phyloP scores from a whole-genome alignment of 2,113 vertebrate genomes.

The Fregetta grallaria region DNA sequence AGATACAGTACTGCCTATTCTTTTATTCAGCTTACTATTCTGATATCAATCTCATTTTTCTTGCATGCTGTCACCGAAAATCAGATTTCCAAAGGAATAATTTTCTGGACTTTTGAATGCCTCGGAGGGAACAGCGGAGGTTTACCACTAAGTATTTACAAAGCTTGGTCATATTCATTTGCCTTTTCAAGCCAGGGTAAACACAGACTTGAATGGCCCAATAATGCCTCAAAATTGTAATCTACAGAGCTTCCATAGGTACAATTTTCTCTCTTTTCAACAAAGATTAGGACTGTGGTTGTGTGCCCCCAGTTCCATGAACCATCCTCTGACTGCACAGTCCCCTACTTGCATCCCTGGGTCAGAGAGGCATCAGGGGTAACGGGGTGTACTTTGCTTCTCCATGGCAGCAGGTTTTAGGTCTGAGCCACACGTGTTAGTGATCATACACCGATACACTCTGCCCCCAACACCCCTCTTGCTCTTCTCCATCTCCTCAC shows the following conservation, averaged over 20 bases:
- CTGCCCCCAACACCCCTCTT: not conserved
- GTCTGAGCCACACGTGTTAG: not conserved
- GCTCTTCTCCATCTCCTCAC: not conserved
- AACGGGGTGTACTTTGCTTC: not conserved
- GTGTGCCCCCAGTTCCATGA: not conserved
- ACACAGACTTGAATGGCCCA: not conserved
- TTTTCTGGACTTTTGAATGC: not conserved
- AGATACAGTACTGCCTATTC: not conserved
- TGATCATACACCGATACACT: fast-evolving
- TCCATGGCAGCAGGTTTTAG: not conserved
- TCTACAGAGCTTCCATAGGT: not conserved
- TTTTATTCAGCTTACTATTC: not conserved
- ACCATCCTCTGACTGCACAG: not conserved
- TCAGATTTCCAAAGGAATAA: not conserved
- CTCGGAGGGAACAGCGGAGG: not conserved
- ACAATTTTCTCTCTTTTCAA: not conserved
- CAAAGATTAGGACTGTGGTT: not conserved
- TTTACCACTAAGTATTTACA: not conserved
- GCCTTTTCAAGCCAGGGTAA: not conserved
- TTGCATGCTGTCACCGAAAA: not conserved
- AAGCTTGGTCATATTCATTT: not conserved
- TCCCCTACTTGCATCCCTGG: not conserved
- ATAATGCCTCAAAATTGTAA: not conserved
- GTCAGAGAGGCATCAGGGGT: not conserved
- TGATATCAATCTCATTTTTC: not conserved